phyloP scores from a whole-genome alignment of 2,797 vertebrate genomes.

The Squalus acanthias region DNA sequence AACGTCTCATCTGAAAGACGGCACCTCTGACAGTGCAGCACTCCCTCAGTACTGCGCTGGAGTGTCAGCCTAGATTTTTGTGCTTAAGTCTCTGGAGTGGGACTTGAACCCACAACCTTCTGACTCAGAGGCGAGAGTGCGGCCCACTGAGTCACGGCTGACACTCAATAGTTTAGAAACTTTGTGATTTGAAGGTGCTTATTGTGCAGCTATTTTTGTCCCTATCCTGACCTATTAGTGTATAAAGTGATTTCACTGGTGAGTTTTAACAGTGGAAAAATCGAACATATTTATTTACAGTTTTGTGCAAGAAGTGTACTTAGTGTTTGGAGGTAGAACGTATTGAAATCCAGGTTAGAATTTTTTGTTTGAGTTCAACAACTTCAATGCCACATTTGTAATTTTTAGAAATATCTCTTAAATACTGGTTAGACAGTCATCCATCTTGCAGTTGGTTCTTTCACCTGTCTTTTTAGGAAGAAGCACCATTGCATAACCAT shows the following conservation, averaged over 20 bases:
- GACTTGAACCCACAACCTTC: no score
- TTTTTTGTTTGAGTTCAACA: neutral
- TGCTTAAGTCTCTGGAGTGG: no score
- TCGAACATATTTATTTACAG: neutral
- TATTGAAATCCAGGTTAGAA: neutral
- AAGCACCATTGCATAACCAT: neutral
- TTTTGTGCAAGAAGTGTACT: neutral
- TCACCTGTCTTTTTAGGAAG: neutral
- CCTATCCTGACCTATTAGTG: neutral
- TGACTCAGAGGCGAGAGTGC: no score
- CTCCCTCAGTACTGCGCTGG: no score
- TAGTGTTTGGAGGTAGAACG: neutral
- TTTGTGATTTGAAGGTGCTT: neutral
- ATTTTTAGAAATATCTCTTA: neutral
- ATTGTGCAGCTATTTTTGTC: neutral
- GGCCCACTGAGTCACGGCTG: no score
- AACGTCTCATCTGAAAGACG: no score
- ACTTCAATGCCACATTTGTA: neutral
- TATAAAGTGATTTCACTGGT: neutral
- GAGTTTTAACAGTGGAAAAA: neutral
- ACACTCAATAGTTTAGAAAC: neutral
- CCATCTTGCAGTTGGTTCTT: neutral
- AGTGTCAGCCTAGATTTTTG: no score
- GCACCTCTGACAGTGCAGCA: no score
- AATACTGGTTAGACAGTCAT: neutral